Conservation (phyloP, 2,113 vertebrate genomes). For the Aleadryas rufinucha region DNA sequence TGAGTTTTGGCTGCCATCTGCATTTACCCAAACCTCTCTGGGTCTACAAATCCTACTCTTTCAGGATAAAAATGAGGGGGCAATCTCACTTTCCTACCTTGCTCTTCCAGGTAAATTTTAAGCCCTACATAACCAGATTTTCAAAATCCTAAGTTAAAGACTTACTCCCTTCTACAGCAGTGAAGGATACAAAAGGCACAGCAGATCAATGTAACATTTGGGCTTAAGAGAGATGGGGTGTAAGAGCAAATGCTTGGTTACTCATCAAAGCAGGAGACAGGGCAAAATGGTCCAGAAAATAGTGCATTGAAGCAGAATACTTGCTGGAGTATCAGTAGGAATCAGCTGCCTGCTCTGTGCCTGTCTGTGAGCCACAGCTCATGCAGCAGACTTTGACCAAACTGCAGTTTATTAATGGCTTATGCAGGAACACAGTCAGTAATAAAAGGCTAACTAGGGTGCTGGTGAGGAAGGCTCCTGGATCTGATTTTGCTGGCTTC, state of each 20-base stretch:
- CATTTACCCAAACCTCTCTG: neutral
- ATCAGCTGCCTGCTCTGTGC: neutral
- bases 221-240: neutral
- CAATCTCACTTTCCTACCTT: neutral
- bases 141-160: neutral
- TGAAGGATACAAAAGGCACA: neutral
- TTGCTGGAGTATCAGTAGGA: neutral
- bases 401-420: neutral
- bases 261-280: neutral
- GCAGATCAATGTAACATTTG: neutral
- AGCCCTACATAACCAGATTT: neutral
- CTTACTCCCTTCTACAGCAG: neutral
- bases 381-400: neutral
- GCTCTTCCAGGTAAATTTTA: neutral
- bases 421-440: neutral
- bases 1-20: neutral
- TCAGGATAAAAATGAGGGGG: neutral
- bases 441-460: neutral
- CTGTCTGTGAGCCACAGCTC: neutral
- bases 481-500: neutral
- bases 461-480: neutral
- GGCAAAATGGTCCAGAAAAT: neutral
- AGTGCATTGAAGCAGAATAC: accelerated
- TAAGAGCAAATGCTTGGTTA: neutral
- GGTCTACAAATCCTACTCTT: neutral